phyloP scores from a whole-genome alignment of 1,140 invertebrate species.

The Penaeus chinensis region DNA sequence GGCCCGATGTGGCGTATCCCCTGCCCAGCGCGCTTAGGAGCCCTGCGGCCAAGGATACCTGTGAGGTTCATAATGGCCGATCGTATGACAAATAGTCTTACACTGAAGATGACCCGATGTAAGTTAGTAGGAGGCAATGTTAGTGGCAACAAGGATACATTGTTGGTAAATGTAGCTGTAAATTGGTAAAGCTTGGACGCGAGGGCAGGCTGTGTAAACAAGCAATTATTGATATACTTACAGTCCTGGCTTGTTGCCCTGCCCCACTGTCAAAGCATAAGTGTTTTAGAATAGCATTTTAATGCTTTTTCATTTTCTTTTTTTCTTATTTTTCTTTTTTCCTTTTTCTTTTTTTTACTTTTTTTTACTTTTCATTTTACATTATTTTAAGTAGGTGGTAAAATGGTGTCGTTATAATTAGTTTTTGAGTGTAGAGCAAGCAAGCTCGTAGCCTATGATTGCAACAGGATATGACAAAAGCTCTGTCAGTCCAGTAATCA shows the following conservation, averaged over 20 bases:
- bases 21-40: conserved; percentile 39
- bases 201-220: conserved; percentile 47
- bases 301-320: conserved; percentile 61
- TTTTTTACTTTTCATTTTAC: conserved; percentile 40
- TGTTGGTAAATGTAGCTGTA: conserved; percentile 62
- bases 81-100: conserved; percentile 58
- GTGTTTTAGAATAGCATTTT: conserved; percentile 62
- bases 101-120: conserved; percentile 59
- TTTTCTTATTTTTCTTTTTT: conserved; percentile 57
- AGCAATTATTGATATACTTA: conserved; percentile 42
- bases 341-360: conserved; percentile 54
- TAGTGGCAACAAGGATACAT: conserved; percentile 61
- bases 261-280: conserved; percentile 55
- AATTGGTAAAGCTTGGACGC: conserved; percentile 48
- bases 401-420: conserved; percentile 59
- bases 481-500: conserved; percentile 54
- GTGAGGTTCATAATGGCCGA: conserved; percentile 47
- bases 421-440: conserved; percentile 45
- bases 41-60: conserved; percentile 37
- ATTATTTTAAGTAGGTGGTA: conserved; percentile 56
- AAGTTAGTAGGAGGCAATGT: conserved; percentile 62
- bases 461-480: conserved; percentile 54
- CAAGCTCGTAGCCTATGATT: conserved; percentile 44
- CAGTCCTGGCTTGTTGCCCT: conserved; percentile 47
- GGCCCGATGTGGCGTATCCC: conserved; percentile 40